Percentiles rank a stretch among this genome's conserved stretches.
These are phyloP conservation scores for Odontocolon sp. DNA, from an alignment of 2,888 invertebrate genomes.

Conservation along the genomic window DNA sequence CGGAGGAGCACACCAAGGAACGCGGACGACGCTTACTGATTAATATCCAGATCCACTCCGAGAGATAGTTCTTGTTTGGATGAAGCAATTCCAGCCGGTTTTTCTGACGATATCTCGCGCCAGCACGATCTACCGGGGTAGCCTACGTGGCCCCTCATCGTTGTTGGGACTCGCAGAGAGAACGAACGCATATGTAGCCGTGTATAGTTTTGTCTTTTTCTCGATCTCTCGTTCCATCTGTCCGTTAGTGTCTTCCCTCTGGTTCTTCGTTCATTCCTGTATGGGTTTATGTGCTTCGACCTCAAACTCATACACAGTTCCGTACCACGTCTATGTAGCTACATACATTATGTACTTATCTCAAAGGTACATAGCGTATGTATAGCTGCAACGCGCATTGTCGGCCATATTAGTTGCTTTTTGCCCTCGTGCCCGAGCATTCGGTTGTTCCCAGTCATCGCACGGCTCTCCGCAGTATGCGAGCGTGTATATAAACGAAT, in stretches of 20 bases:
- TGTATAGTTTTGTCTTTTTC: conserved; percentile 2
- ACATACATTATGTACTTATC: conserved; percentile 7
- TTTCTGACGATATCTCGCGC: conserved; percentile 75
- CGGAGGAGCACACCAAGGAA: conserved; percentile 54
- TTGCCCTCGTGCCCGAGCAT: conserved; percentile 46
- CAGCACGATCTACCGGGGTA: conserved; percentile 60
- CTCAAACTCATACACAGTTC: not conserved
- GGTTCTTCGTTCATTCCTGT: conserved; percentile 4
- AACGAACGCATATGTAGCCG: not conserved
- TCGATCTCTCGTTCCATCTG: too few species aligned
- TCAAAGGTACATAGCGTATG: conserved; percentile 51
- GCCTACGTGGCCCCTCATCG: conserved; percentile 52
- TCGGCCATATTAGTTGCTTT: conserved; percentile 61
- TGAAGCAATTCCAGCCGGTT: conserved; percentile 78
- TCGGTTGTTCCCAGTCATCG: conserved; percentile 56
- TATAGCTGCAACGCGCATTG: conserved; percentile 41
- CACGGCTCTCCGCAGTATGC: conserved; percentile 45
- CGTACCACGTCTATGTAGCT: not conserved
- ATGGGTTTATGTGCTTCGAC: not conserved
- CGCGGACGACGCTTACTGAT: conserved; percentile 69
- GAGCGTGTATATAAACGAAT: conserved; percentile 20
- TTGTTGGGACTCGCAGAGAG: conserved; percentile 30
- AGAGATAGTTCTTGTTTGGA: conserved; percentile 76
- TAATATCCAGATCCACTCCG: conserved; percentile 76
- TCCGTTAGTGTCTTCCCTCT: not conserved